Conservation (phyloP, 2,113 vertebrate genomes). For the Thryonomys swinderianus region DNA sequence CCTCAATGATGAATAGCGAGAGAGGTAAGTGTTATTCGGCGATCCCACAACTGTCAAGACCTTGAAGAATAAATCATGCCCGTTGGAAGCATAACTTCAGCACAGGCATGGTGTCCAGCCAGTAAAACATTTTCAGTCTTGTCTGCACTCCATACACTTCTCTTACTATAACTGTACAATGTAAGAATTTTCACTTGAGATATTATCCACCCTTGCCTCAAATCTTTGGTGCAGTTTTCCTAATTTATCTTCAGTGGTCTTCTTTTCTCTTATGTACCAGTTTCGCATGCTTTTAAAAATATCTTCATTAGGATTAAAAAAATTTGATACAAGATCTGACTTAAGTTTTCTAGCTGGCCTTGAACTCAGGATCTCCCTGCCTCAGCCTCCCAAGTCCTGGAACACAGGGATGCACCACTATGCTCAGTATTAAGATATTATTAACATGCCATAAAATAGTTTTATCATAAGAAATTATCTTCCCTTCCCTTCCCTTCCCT, state of each 20-base stretch:
- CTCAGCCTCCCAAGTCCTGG: background rate
- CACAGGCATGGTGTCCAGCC: background rate
- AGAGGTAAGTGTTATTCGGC: background rate
- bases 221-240: background rate
- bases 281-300: background rate
- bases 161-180: constrained; percentile 2
- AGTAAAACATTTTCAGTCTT: background rate
- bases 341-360: background rate
- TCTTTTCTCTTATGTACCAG: background rate
- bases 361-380: background rate
- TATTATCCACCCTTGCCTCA: background rate
- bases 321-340: background rate
- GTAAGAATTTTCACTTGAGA: background rate
- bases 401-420: background rate
- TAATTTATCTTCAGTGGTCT: constrained; percentile 37
- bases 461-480: constrained; percentile 41
- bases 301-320: background rate
- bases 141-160: background rate
- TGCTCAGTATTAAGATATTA: background rate
- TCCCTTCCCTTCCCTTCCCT: background rate
- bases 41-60: background rate
- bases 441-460: background rate
- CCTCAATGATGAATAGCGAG: background rate
- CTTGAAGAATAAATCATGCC: background rate
- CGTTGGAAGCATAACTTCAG: background rate